phyloP scores from a whole-genome alignment of 2,888 invertebrate genomes.

The Hirtodrosophila alboralis region DNA sequence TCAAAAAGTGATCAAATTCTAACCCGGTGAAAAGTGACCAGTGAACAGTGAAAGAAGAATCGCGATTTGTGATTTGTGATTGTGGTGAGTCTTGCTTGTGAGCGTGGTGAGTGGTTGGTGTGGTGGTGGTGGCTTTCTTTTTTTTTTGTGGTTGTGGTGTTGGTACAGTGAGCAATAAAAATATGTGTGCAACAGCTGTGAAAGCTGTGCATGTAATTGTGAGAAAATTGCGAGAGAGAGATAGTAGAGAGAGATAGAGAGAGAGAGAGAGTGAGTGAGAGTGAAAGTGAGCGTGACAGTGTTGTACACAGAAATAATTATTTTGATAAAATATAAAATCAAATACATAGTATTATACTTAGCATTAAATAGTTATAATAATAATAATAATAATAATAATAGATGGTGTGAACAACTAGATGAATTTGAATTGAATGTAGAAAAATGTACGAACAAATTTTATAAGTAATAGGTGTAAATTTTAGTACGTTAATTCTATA shows the following conservation, averaged over 20 bases:
- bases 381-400: too few species aligned
- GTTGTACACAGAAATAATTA: slow-evolving; percentile 54
- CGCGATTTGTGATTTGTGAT: slow-evolving; percentile 41
- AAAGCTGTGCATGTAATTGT: slow-evolving; percentile 56
- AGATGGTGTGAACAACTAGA: slow-evolving; percentile 71
- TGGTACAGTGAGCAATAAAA: slow-evolving; percentile 58
- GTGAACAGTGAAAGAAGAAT: slow-evolving; percentile 43
- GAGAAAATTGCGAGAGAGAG: slow-evolving; percentile 49
- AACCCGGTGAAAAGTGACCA: slow-evolving; percentile 41
- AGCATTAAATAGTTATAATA: too few species aligned
- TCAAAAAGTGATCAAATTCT: slow-evolving; percentile 53
- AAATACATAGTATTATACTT: slow-evolving; percentile 49
- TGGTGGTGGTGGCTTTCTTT: slow-evolving; percentile 16
- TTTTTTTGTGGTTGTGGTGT: slow-evolving; percentile 14
- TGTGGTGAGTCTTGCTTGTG: slow-evolving; percentile 25
- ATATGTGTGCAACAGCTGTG: slow-evolving; percentile 59
- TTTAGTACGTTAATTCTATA: slow-evolving; percentile 59
- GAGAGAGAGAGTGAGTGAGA: slow-evolving; percentile 53
- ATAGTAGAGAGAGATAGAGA: slow-evolving; percentile 27
- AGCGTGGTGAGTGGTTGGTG: slow-evolving; percentile 22
- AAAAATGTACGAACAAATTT: slow-evolving; percentile 67
- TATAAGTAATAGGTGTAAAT: slow-evolving; percentile 62
- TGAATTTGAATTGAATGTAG: slow-evolving; percentile 61
- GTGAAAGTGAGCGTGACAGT: slow-evolving; percentile 55
- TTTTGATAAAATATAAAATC: slow-evolving; percentile 20